Base-by-base conservation (phyloP, 2,888 invertebrate species). In the Tuberolachnus salignus region DNA sequence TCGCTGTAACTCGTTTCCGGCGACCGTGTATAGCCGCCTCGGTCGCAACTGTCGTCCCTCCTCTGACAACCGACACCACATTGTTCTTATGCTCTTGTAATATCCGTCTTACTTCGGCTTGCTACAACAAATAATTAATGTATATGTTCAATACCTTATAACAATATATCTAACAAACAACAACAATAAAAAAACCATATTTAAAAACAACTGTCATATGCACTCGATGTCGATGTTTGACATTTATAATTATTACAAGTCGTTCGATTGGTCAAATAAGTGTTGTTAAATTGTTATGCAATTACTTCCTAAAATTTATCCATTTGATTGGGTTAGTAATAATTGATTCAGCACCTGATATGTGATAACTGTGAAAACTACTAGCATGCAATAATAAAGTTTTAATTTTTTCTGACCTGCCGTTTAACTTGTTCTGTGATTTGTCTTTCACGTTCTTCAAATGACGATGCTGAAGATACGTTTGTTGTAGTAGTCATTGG, bases 371-470 rank as follows among this genome's bases (percentile, higher is more conserved):
- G 6, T 34, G 1, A 63, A 26, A 59, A 14, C 9, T 46, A 49
- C n/a, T 13, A 61, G 16, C 8, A 51, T 42, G 13, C 42, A 19
- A 34, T 44, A 74, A 23, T n/a, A 19, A 34, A 78, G 10, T 21
- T n/a, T 9, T 26, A 13, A 67, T 19, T 55, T 23, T 23, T 42
- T 80, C 55, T 72, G 8, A 84, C 85, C 83, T 84, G 83, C 81
- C 85, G 84, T 73, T 87, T 86, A 13, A 87, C 86, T 84, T 88
- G 87, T 82, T 87, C 87, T 66, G 87, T 87, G 84, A 88, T 87
- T 80, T 86, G 83, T 81, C 86, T 85, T 83, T 89, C 89, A 71
- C 88, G 88, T 66, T 87, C 85, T 83, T 89, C 88, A 83, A 89
- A 89, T 82, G 86, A 87, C 82, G 88, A 86, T 26, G 87, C 84